A percentile compares a stretch with the other conserved stretches of the same genome.
Evolutionary conservation across 2,113 vertebrate species (phyloP).

Genomic region (Eublepharis macularius): DNA sequence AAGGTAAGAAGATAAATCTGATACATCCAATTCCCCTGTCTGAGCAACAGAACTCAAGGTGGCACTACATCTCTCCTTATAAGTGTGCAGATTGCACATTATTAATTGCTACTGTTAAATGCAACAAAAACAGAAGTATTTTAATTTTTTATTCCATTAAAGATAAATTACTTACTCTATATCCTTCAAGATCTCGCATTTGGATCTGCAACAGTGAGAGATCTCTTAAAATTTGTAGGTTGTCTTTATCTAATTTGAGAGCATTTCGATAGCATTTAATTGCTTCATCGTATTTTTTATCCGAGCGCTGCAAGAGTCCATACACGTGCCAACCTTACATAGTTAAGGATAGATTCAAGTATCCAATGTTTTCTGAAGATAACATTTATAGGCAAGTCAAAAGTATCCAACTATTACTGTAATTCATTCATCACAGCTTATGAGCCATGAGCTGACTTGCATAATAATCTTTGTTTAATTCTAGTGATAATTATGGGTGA

Average conservation of each 20-base stretch:
- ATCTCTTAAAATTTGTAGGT: constrained; percentile 80
- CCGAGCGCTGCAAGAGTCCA: constrained; percentile 79
- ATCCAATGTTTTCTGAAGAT: not conserved
- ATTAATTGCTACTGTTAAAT: not conserved
- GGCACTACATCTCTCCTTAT: not conserved
- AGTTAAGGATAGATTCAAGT: constrained; percentile 68
- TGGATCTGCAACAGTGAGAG: constrained; percentile 82
- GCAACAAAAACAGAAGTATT: not conserved
- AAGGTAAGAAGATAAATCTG: not conserved
- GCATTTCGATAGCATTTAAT: constrained; percentile 84
- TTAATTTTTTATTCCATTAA: constrained; percentile 1
- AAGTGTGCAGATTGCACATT: not conserved
- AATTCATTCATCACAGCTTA: not conserved
- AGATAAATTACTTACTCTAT: constrained; percentile 72
- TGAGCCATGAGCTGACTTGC: not conserved
- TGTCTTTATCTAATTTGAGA: constrained; percentile 82
- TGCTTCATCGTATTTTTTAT: constrained; percentile 84
- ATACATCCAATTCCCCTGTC: not conserved
- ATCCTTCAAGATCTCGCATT: constrained; percentile 83
- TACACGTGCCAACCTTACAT: constrained; percentile 80
- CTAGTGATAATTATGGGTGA: not conserved
- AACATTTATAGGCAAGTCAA: not conserved
- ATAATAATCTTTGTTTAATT: not conserved
- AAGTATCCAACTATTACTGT: not conserved
- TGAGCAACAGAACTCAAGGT: not conserved